Percentiles rank a stretch among this genome's conserved stretches.
Conservation (phyloP, 1,140 invertebrate genomes). For the Drosophila malerkotliana region DNA sequence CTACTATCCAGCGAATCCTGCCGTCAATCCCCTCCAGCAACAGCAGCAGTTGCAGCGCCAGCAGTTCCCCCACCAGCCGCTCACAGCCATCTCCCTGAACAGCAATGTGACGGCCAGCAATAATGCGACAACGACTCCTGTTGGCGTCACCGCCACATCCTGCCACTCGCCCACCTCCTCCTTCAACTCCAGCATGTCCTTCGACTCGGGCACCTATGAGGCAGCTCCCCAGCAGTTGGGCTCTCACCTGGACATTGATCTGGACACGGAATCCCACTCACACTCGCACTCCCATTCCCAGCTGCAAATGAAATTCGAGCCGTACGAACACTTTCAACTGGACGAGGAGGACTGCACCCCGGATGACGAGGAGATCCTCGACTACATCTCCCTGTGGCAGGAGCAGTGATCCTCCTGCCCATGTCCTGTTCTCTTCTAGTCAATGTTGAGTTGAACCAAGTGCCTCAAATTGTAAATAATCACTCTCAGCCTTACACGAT, state of each 20-base stretch:
- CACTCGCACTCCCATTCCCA: conserved; percentile 62
- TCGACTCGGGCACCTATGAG: conserved; percentile 84
- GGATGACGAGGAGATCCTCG: conserved; percentile 95
- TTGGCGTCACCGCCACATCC: conserved; percentile 15
- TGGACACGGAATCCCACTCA: conserved; percentile 28
- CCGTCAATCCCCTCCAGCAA: conserved; percentile 68
- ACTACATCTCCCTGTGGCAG: conserved; percentile 95
- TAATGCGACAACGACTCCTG: neutral
- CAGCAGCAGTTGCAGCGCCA: conserved; percentile 71
- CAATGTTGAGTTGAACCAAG: conserved; percentile 68
- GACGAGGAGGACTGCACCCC: conserved; percentile 88
- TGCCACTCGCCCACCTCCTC: conserved; percentile 91
- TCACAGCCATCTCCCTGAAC: conserved; percentile 64
- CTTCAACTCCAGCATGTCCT: conserved; percentile 90
- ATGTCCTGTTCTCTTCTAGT: conserved; percentile 66
- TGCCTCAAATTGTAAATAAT: conserved; percentile 74
- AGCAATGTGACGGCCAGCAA: conserved; percentile 23
- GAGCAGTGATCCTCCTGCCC: conserved; percentile 84
- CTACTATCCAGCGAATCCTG: conserved; percentile 43
- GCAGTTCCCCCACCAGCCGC: conserved; percentile 64
- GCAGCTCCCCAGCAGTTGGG: conserved; percentile 68
- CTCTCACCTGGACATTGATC: conserved; percentile 21
- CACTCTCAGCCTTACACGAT: conserved; percentile 11
- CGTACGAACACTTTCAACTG: conserved; percentile 90
- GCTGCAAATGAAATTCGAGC: conserved; percentile 85